Conservation (phyloP, 2,113 vertebrate species). For the Galbula dea region DNA sequence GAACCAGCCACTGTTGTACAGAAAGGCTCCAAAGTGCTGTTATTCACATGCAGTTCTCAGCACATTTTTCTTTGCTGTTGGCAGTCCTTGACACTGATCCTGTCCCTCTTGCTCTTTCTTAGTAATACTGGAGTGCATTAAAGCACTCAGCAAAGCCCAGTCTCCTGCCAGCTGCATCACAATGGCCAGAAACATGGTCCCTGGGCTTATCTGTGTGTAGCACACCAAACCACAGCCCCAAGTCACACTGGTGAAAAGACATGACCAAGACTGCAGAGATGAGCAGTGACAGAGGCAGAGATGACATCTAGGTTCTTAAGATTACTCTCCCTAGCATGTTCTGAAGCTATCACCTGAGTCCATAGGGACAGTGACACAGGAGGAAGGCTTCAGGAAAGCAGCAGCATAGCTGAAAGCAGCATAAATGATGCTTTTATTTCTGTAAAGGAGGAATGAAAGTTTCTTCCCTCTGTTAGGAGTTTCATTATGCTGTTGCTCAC, state of each 20-base stretch:
- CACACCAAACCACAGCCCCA: neutral
- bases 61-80: neutral
- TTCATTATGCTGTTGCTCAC: fast-evolving
- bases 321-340: neutral
- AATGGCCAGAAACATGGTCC: neutral
- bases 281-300: neutral
- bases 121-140: fast-evolving
- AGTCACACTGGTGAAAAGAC: fast-evolving
- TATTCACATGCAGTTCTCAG: neutral
- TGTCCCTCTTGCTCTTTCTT: neutral
- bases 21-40: neutral
- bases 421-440: neutral
- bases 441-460: neutral
- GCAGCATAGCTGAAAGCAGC: neutral
- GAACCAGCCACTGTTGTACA: neutral
- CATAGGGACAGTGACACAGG: neutral
- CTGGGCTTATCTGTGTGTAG: fast-evolving
- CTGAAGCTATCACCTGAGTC: neutral
- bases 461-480: neutral
- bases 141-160: neutral
- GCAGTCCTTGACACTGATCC: neutral
- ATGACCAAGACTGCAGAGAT: neutral
- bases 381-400: neutral
- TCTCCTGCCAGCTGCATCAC: neutral
- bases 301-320: neutral